Conservation (phyloP, 2,797 vertebrate genomes). For the Balearica regulorum region DNA sequence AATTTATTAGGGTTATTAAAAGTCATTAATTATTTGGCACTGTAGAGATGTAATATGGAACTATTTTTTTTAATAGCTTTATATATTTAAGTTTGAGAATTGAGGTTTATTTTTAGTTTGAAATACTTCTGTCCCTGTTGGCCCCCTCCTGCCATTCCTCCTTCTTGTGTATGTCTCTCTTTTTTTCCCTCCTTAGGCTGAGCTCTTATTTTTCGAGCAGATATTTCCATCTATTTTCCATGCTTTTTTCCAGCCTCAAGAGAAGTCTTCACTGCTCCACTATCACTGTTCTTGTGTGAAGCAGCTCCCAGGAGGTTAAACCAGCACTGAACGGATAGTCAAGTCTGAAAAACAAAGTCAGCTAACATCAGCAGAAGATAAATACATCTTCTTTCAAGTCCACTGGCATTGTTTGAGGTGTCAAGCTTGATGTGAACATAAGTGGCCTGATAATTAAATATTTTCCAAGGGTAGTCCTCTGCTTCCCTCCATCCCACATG, state of each 20-base stretch:
- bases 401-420: neutral
- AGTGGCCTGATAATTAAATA: neutral
- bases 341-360: neutral
- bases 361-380: neutral
- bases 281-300: neutral
- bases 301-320: neutral
- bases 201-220: neutral
- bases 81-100: constrained; percentile 56
- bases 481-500: neutral
- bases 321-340: neutral
- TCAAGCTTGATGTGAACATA: neutral
- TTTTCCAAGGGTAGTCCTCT: neutral
- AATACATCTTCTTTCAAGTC: neutral
- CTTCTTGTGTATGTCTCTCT: neutral
- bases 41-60: constrained; percentile 40
- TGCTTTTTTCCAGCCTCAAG: neutral
- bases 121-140: neutral
- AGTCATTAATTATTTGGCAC: constrained; percentile 73
- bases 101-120: constrained; percentile 39
- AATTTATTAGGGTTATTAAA: constrained; percentile 74
- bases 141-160: neutral
- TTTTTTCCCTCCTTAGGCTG: neutral
- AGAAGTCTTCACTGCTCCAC: neutral
- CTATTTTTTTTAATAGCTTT: constrained; percentile 64
- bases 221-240: neutral